phyloP scores from a whole-genome alignment of 2,888 invertebrate species.

The Microplitis manilae region DNA sequence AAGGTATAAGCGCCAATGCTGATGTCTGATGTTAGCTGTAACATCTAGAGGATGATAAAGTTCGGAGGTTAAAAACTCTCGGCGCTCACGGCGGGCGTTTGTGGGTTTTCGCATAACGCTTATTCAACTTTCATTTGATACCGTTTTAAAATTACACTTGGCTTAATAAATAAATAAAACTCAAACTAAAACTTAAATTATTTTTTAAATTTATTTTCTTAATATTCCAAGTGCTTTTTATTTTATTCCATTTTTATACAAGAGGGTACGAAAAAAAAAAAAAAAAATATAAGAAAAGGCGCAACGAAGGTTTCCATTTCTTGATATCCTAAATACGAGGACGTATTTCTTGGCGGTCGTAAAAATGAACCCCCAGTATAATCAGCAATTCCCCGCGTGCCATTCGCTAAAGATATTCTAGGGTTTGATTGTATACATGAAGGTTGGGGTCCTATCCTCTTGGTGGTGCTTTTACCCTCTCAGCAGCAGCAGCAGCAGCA shows the following conservation, averaged over 20 bases:
- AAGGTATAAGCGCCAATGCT: neutral
- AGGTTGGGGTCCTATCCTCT: constrained; percentile 2
- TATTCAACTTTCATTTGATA: constrained; percentile 29
- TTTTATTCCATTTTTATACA: too few species aligned
- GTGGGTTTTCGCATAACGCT: constrained; percentile 27
- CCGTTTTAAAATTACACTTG: constrained; percentile 38
- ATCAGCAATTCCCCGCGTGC: constrained; percentile 52
- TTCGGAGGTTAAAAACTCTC: constrained; percentile 21
- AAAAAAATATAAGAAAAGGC: neutral
- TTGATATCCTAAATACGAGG: constrained; percentile 8
- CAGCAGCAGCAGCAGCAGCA: neutral
- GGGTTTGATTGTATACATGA: constrained; percentile 20
- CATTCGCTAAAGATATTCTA: constrained; percentile 39
- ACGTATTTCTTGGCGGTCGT: constrained; percentile 43
- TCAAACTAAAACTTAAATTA: neutral
- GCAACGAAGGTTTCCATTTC: neutral
- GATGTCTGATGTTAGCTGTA: neutral
- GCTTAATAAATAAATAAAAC: constrained; percentile 10
- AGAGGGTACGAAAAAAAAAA: neutral
- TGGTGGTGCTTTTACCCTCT: constrained; percentile 23
- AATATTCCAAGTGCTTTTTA: constrained; percentile 9
- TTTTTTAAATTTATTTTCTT: constrained; percentile 25
- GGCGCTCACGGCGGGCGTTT: constrained; percentile 29
- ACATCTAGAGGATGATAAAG: constrained; percentile 11
- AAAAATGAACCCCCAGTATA: constrained; percentile 49